These are phyloP conservation scores for Eospalax fontanierii DNA, from an alignment of 2,797 vertebrate species.

Conservation along the genomic window DNA sequence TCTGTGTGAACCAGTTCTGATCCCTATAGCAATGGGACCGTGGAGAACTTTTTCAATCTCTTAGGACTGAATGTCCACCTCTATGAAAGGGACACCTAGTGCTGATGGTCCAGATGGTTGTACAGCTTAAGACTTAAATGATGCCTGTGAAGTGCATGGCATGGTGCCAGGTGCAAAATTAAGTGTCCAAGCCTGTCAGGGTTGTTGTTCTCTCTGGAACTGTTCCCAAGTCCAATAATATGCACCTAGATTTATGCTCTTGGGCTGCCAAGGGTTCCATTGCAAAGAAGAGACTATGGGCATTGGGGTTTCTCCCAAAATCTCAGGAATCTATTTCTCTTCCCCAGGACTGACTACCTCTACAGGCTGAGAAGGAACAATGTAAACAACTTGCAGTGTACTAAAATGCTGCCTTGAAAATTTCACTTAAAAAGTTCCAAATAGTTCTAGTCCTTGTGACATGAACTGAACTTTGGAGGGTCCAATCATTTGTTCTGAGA, in stretches of 20 bases:
- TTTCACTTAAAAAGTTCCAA: background rate
- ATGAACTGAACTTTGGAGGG: background rate
- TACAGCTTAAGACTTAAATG: background rate
- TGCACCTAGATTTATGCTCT: background rate
- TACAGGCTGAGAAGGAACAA: background rate
- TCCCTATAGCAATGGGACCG: background rate
- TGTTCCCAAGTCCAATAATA: background rate
- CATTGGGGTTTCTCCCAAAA: background rate
- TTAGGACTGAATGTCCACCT: background rate
- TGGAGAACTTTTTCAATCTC: background rate
- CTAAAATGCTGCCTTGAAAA: slow-evolving; percentile 10
- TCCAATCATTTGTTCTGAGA: slow-evolving; percentile 4
- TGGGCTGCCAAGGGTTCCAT: background rate
- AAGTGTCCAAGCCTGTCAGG: background rate
- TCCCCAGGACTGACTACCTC: background rate
- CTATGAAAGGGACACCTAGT: background rate
- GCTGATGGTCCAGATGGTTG: background rate
- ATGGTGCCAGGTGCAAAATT: background rate
- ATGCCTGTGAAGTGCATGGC: rapidly evolving
- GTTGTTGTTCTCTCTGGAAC: background rate
- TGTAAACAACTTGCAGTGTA: background rate
- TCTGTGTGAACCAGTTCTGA: background rate
- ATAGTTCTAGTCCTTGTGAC: background rate
- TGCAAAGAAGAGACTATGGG: background rate
- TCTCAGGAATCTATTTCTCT: background rate